Conservation (phyloP, 2,797 vertebrate species). For the Sebastes steindachneri region DNA sequence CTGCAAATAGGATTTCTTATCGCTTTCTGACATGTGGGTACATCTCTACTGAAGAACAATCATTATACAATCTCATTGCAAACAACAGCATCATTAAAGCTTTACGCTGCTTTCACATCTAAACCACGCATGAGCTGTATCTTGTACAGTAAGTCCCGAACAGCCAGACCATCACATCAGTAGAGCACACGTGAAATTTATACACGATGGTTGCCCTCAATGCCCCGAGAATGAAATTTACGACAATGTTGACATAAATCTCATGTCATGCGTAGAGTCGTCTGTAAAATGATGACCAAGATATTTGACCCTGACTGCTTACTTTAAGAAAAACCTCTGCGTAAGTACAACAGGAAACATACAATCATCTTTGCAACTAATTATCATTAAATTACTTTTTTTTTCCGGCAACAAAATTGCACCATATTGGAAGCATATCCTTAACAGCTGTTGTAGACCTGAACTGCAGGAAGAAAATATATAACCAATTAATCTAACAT, state of each 20-base stretch:
- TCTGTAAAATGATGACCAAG: neutral
- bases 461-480: neutral
- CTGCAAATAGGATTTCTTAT: neutral
- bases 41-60: neutral
- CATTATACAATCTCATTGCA: neutral
- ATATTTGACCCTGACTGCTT: neutral
- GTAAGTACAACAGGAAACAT: neutral
- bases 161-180: neutral
- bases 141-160: neutral
- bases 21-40: neutral
- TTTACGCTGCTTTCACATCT: neutral
- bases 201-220: neutral
- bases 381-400: neutral
- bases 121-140: no score
- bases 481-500: neutral
- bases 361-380: neutral
- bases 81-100: neutral
- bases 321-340: neutral
- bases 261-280: neutral
- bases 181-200: neutral
- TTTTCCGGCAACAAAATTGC: neutral
- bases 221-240: neutral
- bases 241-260: neutral
- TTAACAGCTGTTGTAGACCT: slow-evolving; percentile 12
- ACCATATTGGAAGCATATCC: slow-evolving; percentile 8